These are phyloP conservation scores for Lymantria dispar DNA, from an alignment of 2,888 invertebrate genomes.

Conservation along the genomic window DNA sequence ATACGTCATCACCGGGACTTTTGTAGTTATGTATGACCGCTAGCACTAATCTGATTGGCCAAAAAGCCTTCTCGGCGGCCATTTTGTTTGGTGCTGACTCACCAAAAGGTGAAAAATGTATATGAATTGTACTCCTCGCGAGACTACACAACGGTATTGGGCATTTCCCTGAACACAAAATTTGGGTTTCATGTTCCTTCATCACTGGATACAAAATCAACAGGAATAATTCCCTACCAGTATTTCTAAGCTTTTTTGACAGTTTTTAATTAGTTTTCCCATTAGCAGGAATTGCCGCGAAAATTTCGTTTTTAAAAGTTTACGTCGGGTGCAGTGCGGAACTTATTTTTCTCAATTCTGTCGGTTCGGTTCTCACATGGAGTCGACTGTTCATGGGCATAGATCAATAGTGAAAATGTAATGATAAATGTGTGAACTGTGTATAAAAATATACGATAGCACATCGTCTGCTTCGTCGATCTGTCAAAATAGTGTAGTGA, in stretches of 20 bases:
- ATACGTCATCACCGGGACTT: constrained; percentile 72
- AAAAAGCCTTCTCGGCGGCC: constrained; percentile 83
- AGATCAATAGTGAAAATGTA: constrained; percentile 31
- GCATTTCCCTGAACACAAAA: constrained; percentile 82
- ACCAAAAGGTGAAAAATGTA: constrained; percentile 85
- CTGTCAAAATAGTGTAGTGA: constrained; percentile 67
- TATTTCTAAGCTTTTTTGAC: constrained; percentile 20
- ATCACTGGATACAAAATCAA: constrained; percentile 55
- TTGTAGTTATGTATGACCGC: constrained; percentile 68
- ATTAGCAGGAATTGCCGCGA: constrained; percentile 45
- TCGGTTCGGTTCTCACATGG: constrained; percentile 52
- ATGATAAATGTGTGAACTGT: constrained; percentile 35
- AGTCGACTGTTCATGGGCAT: constrained; percentile 27
- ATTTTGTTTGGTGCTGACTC: constrained; percentile 85
- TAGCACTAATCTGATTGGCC: constrained; percentile 67
- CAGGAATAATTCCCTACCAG: background rate
- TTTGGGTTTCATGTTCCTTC: constrained; percentile 78
- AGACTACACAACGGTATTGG: constrained; percentile 84
- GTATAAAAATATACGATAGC: constrained; percentile 30
- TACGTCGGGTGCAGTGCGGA: constrained; percentile 45
- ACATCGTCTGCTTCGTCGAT: constrained; percentile 36
- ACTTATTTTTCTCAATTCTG: constrained; percentile 48
- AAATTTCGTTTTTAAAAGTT: constrained; percentile 56
- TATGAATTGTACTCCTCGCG: constrained; percentile 82
- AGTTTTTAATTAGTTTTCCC: constrained; percentile 21